Evolutionary conservation across 2,888 invertebrate species (phyloP), one percentile per base, ranked within the genome.

Genomic region (Eupithecia insigniata): DNA sequence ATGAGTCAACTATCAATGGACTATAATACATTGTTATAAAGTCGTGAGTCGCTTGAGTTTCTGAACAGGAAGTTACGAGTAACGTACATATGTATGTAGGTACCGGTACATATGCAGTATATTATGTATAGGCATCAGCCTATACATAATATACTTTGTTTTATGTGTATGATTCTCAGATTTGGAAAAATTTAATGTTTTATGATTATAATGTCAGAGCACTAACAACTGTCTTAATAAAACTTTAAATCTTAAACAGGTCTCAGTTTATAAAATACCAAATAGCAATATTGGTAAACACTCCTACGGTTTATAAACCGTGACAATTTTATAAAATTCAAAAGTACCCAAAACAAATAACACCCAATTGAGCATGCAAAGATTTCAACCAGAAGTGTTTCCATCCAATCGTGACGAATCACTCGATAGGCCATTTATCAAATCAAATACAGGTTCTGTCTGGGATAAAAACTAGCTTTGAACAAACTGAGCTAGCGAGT

Each of bases 341-440:
- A 58, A 18, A 16, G 60, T 30, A 18, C 30, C 28, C 18, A 60
- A 60, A 16, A 28, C 60, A 0, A 60, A 60, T 7, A 60, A 60
- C 8, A 60, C 7, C 14, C 28, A 66, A 34, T 30, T 12, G n/a
- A 43, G 26, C 55, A 55, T 32, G 36, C 28, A 68, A 30, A 30
- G 28, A 7, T 14, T 69, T 30, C 60, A 60, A 74, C 71, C 67
- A 74, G 70, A 77, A 76, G 75, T 75, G 69, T 61, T 46, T 69
- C 58, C 69, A 39, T 66, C 69, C 67, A 71, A 74, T 75, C 76
- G 72, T 78, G 75, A 73, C 75, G 73, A 77, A 78, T 78, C 70
- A 67, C 72, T 76, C 70, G 72, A 73, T 78, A 77, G 75, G 36
- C 73, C 61, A 78, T 78, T 76, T 76, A 75, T 76, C 76, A 70